Evolutionary conservation across 2,797 vertebrate species (phyloP).

Genomic region (Mormyrus hasselquistii): DNA sequence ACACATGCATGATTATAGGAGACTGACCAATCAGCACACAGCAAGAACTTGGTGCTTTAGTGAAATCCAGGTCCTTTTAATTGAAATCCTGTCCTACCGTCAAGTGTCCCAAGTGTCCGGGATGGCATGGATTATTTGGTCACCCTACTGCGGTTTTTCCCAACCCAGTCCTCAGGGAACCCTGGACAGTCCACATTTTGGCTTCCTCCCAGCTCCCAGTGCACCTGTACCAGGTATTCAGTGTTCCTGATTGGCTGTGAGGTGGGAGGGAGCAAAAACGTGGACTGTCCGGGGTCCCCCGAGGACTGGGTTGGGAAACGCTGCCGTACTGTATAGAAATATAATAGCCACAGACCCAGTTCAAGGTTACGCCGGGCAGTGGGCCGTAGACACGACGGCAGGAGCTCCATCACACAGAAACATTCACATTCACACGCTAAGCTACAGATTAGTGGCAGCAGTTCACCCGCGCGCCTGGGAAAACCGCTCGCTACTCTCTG

Average conservation of each 20-base stretch:
- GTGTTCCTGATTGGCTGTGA: too few relatives aligned
- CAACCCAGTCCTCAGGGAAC: too few relatives aligned
- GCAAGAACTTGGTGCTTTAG: not conserved
- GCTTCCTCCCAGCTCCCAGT: too few relatives aligned
- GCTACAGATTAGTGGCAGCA: not conserved
- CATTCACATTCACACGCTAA: not conserved
- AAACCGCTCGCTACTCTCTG: not conserved
- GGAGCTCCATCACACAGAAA: not conserved
- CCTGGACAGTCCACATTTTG: too few relatives aligned
- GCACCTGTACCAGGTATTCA: too few relatives aligned
- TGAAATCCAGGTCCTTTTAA: not conserved
- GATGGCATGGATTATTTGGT: not conserved
- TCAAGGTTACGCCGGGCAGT: not conserved
- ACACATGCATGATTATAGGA: not conserved
- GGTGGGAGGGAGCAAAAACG: too few relatives aligned
- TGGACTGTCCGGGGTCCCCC: too few relatives aligned
- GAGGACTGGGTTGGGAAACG: too few relatives aligned
- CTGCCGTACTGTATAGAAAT: not conserved
- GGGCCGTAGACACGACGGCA: not conserved
- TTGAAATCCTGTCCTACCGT: not conserved
- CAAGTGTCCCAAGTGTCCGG: not conserved
- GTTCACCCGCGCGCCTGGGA: not conserved
- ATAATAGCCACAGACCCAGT: not conserved
- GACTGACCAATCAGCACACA: not conserved
- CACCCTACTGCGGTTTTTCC: not conserved